Conservation (phyloP, 2,797 vertebrate species). For the Meda fulgida region DNA sequence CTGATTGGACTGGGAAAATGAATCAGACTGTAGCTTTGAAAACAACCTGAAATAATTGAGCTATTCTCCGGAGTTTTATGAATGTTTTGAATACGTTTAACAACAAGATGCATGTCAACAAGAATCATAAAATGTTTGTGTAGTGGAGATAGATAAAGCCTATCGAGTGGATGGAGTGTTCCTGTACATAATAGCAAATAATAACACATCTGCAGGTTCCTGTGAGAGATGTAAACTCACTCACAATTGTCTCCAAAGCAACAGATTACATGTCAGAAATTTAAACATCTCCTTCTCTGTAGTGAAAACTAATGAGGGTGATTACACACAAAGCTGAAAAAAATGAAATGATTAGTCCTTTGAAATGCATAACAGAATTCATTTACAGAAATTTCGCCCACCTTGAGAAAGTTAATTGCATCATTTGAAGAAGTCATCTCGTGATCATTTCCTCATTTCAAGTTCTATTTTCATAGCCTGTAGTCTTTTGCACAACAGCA, state of each 20-base stretch:
- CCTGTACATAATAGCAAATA: slow-evolving; percentile 40
- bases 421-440: slow-evolving; percentile 38
- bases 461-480: slow-evolving; percentile 14
- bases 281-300: slow-evolving; percentile 23
- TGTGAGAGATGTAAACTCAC: slow-evolving; percentile 28
- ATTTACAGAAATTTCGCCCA: slow-evolving; percentile 9
- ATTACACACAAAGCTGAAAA: slow-evolving; percentile 35
- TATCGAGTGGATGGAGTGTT: slow-evolving; percentile 43
- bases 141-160: slow-evolving; percentile 44
- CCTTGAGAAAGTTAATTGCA: slow-evolving; percentile 35
- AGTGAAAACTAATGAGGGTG: slow-evolving; percentile 48
- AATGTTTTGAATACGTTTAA: slow-evolving; percentile 42
- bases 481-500: neutral
- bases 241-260: slow-evolving; percentile 40
- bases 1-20: slow-evolving; percentile 44
- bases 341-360: slow-evolving; percentile 37
- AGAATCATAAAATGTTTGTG: slow-evolving; percentile 48
- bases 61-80: slow-evolving; percentile 27
- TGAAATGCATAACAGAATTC: slow-evolving; percentile 37
- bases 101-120: slow-evolving; percentile 15
- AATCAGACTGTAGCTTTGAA: slow-evolving; percentile 25
- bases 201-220: slow-evolving; percentile 38
- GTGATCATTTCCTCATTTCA: slow-evolving; percentile 5
- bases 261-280: slow-evolving; percentile 46
- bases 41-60: slow-evolving; percentile 44